Evolutionary conservation across 2,888 invertebrate species (phyloP), one percentile per base, ranked within the genome.

Genomic region (Lepidochrysops patricia): DNA sequence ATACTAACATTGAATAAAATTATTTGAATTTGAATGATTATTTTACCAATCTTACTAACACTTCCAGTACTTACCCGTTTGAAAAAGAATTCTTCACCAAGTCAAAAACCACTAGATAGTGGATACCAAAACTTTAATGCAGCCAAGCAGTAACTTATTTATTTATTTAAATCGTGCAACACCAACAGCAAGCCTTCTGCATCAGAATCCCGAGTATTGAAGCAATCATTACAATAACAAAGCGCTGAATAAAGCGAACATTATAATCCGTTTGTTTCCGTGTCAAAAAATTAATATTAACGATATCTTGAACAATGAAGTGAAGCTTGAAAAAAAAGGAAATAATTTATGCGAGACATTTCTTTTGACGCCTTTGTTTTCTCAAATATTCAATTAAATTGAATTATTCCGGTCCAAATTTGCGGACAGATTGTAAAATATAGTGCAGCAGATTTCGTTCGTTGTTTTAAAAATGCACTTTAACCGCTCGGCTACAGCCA

Each of bases 281-380:
- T 80, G 86, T 82, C 82, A 80, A 84, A 86, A 89, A 84, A 89
- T 88, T 87, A 89, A 89, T 88, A 89, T 89, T 89, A 89, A 89
- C 88, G 88, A 87, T 88, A 85, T 83, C 85, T 82, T 74, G 74
- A 72, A 72, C 84, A 84, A 88, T 84, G 83, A 84, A 82, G 84
- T 84, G 82, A 75, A 74, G 71, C 52, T 52, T 64, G 66, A 64
- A 69, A 77, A 80, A 84, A 84, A 80, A 75, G 72, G 73, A 76
- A 80, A 80, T 86, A 86, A 88, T 88, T 88, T 86, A 89, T 88
- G 77, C 86, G 75, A 77, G 81, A 82, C 80, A 80, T 82, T 82
- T 79, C 82, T 82, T 81, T 83, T 85, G 82, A 81, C 80, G 84
- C 82, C 75, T 82, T 82, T 84, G 84, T 83, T 78, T 43, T 77